Evolutionary conservation across 2,888 invertebrate genomes (phyloP), one percentile per base, ranked within the genome.

Genomic region (Agrotis segetum): DNA sequence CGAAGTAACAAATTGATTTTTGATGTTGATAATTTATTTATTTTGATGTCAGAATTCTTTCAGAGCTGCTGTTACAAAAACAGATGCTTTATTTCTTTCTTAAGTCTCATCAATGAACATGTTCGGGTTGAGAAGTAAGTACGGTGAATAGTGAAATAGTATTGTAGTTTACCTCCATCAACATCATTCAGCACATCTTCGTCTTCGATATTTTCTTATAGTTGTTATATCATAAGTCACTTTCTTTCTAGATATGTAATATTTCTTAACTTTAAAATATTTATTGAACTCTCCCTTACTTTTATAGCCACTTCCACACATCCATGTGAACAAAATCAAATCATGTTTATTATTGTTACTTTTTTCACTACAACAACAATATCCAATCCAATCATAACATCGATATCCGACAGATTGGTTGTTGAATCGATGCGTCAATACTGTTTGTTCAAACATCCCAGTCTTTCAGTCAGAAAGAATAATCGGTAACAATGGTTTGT

Each of bases 391-490:
- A 63, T 68, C 71, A 71, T 58, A 81, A 79, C 75, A 69, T 40
- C 59, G 68, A 69, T 77, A 69, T 72, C 81, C 67, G 72, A 68
- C 19, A n/a, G 59, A 69, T 77, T 46, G 71, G 60, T 79, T 75
- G 71, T 72, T 72, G 58, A 59, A 59, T 47, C 55, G 59, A 67
- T 72, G 56, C 19, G 72, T 75, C 61, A 56, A 69, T 61, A 73
- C 24, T 75, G 79, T 82, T 82, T 82, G 60, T 79, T 64, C 13
- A 79, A 82, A 77, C 71, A 67, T 77, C 13, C 67, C 40, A 58
- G 63, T 77, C 62, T 40, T 40, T 11, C 40, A 40, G 40, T 40
- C 4, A 40, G 52, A 65, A 79, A 56, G 73, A 81, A 82, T 68
- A 29, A 76, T 68, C 53, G 55, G 59, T 56, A 66, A 79, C 81